Base-by-base conservation (phyloP, 2,113 vertebrate species). In the Megalops atlanticus region DNA sequence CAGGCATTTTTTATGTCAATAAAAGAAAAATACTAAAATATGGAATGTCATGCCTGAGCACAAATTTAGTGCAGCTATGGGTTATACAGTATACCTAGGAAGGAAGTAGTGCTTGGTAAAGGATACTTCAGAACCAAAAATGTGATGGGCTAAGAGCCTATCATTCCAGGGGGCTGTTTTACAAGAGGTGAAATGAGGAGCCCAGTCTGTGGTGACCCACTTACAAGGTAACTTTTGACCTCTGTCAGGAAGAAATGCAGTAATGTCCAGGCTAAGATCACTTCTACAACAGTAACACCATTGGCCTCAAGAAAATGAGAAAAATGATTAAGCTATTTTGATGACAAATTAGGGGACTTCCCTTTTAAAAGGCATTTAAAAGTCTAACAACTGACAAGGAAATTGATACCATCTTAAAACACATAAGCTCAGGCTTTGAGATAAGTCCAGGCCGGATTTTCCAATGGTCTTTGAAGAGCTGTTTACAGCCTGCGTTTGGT, bases 261-360 rank as follows among this genome's bases (percentile, higher is more conserved):
- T 21, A 16, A 75, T 58, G 71, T 81, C 79, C 35, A 43, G n/a
- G 72, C 33, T 38, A 75, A 81, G 72, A 68, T 81, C 71, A 80
- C 71, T 74, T 52, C 45, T 49, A 73, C 15, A 35, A 70, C 72
- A 70, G 43, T 79, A 39, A 43, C 58, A n/a, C 72, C 64, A 71
- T 27, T 36, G 78, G 78, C 39, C 31, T 31, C 79, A 36, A 35
- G 79, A 64, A 80, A 52, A 52, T 40, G 71, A 38, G 43, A 39
- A n/a, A 79, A 72, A 49, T 40, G 38, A 38, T 54, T 80, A 21
- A 80, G 11, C 21, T 35, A 49, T 41, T 72, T 52, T 72, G 24
- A 80, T 40, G 70, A 54, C 79, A 80, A 80, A 58, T 80, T 80
- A 80, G 41, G 70, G 52, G 69, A 4, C 78, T 39, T 15, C 16